phyloP scores from a whole-genome alignment of 2,113 vertebrate genomes.

The Malurus cyaneus region DNA sequence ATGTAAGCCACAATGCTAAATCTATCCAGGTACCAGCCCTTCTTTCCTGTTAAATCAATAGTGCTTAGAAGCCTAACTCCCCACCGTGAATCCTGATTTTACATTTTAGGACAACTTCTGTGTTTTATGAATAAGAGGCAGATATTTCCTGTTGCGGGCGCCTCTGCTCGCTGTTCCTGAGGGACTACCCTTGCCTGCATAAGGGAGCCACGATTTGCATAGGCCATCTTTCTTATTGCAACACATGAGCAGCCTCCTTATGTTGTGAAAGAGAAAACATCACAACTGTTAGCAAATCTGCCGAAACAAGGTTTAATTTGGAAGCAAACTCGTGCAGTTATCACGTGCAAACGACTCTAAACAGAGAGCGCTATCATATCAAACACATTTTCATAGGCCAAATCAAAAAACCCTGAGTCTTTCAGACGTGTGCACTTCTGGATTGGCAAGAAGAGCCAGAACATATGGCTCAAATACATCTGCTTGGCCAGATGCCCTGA shows the following conservation, averaged over 20 bases:
- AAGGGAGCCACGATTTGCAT: background rate
- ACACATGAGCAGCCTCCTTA: conserved; percentile 7
- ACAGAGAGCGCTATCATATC: background rate
- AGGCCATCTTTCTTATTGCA: conserved; percentile 26
- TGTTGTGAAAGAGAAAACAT: background rate
- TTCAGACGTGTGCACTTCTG: background rate
- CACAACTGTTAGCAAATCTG: conserved; percentile 38
- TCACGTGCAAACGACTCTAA: background rate
- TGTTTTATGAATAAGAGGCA: conserved; percentile 9
- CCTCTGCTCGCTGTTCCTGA: background rate
- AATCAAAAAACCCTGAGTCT: background rate
- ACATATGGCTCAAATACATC: background rate
- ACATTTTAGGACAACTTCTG: background rate
- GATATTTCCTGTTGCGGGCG: accelerated
- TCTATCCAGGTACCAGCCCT: background rate
- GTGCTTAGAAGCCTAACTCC: background rate
- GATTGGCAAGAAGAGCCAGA: background rate
- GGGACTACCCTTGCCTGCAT: background rate
- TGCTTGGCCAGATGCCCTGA: background rate
- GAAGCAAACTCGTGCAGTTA: background rate
- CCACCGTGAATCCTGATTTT: background rate
- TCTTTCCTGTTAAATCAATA: background rate
- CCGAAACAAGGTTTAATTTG: conserved; percentile 22
- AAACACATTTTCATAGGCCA: background rate
- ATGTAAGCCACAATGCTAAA: conserved; percentile 6